Evolutionary conservation across 2,797 vertebrate genomes (phyloP).

Genomic region (Babyrousa celebensis): DNA sequence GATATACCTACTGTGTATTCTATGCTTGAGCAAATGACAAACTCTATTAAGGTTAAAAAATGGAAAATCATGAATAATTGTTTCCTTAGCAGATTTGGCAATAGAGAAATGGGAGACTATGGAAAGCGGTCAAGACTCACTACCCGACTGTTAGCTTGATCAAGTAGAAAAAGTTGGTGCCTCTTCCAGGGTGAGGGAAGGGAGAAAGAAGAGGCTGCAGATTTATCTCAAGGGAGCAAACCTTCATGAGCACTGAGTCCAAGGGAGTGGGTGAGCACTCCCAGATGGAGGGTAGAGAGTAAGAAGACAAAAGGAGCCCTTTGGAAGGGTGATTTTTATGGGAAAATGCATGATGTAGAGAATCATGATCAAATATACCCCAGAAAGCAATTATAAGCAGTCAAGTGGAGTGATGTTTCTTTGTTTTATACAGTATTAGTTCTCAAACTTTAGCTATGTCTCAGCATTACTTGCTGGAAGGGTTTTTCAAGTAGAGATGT

Average conservation of each 20-base stretch:
- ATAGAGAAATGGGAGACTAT: neutral
- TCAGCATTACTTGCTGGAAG: neutral
- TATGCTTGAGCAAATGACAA: neutral
- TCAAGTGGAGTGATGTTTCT: neutral
- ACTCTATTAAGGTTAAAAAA: neutral
- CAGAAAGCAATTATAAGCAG: neutral
- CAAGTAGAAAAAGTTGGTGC: neutral
- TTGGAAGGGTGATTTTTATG: neutral
- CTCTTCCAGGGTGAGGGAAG: neutral
- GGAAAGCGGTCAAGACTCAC: neutral
- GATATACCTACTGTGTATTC: neutral
- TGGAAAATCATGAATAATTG: neutral
- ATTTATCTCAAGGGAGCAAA: neutral
- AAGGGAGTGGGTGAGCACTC: neutral
- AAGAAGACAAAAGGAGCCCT: neutral
- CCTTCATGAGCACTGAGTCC: neutral
- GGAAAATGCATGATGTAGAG: neutral
- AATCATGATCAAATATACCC: neutral
- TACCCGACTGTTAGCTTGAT: neutral
- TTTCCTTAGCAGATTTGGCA: neutral
- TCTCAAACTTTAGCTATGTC: neutral
- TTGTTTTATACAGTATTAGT: neutral
- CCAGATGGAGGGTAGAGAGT: neutral
- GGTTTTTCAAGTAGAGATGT: neutral
- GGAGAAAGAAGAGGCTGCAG: neutral